Evolutionary conservation across 2,113 vertebrate genomes (phyloP), one percentile per base, ranked within the genome.

Genomic region (Aspidoscelis tigris): DNA sequence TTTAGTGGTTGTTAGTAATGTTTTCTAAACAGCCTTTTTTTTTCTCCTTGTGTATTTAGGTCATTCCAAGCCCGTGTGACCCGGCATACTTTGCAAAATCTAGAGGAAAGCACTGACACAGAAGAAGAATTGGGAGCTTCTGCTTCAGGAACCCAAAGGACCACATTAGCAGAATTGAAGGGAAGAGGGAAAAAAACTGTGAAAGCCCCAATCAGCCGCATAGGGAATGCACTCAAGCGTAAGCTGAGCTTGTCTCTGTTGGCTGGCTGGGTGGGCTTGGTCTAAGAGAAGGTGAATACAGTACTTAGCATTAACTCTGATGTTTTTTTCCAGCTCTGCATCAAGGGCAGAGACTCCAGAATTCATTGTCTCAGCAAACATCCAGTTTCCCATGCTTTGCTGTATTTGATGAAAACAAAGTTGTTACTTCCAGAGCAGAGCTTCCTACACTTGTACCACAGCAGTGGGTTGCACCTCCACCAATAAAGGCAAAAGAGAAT

Each of bases 11-110:
- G 47, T 50, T 50, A 50, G 2, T 6, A 8, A 58, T 5, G 0
- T 50, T 7, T 0, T n/a, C 6, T 22, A 0, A 2, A 0, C 12
- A 43, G 18, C 53, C 39, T 39, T 9, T 0, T 2, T 81, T 50
- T 79, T 78, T 44, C 8, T 83, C 71, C 21, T 92, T 61, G 0
- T 65, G 76, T 66, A 76, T 92, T 85, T 7, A 99, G 99, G 90
- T 97, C 97, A 79, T 97, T 99, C 91, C 98, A 99, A 95, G 96
- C 97, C 41, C 97, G 98, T 70, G 97, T 98, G 76, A 97, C 97
- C 87, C 97, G 98, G 22, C 98, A 98, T 82, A 93, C 96, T 3
- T 90, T 99, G 12, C 93, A 95, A 84, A 92, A 93, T 41, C 94
- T 98, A n/a, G 95, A 96, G 53, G 95, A 95, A 7, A 75, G 93